Percentiles rank a stretch among this genome's conserved stretches.
Evolutionary conservation across 2,797 vertebrate species (phyloP).

Genomic region (Limnodromus scolopaceus): DNA sequence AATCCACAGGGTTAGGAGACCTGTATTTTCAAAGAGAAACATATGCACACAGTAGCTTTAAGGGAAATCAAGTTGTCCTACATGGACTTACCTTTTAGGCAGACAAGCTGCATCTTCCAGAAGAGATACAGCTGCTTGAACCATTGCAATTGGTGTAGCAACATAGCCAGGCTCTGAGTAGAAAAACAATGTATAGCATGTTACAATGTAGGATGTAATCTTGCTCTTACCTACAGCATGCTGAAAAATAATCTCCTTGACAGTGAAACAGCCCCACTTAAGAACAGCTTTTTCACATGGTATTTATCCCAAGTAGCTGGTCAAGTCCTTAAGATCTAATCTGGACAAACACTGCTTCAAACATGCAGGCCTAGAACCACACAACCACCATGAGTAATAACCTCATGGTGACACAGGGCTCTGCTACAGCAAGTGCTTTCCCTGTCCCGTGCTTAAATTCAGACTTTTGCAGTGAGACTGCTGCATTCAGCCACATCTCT

Average conservation of each 20-base stretch:
- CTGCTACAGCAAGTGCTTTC: background rate
- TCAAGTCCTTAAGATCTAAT: background rate
- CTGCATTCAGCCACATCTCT: background rate
- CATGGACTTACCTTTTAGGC: slow-evolving; percentile 86
- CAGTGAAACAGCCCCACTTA: background rate
- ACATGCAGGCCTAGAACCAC: background rate
- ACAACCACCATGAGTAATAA: background rate
- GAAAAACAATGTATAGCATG: background rate
- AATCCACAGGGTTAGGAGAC: background rate
- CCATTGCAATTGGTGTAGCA: slow-evolving; percentile 92
- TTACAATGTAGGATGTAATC: background rate
- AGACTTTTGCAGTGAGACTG: background rate
- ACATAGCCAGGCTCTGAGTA: slow-evolving; percentile 88
- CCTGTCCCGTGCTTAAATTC: background rate
- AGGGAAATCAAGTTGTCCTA: background rate
- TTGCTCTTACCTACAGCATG: background rate
- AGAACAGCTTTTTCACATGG: background rate
- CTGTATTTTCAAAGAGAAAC: background rate
- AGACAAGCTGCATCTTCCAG: slow-evolving; percentile 86
- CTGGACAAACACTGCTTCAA: background rate
- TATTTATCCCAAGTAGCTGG: background rate
- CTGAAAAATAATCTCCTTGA: background rate
- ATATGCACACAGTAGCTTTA: background rate
- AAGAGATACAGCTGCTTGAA: slow-evolving; percentile 90
- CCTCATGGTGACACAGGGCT: background rate